Evolutionary conservation across 2,797 vertebrate genomes (phyloP), one percentile per base, ranked within the genome.

Genomic region (Ambastaia sidthimunki): DNA sequence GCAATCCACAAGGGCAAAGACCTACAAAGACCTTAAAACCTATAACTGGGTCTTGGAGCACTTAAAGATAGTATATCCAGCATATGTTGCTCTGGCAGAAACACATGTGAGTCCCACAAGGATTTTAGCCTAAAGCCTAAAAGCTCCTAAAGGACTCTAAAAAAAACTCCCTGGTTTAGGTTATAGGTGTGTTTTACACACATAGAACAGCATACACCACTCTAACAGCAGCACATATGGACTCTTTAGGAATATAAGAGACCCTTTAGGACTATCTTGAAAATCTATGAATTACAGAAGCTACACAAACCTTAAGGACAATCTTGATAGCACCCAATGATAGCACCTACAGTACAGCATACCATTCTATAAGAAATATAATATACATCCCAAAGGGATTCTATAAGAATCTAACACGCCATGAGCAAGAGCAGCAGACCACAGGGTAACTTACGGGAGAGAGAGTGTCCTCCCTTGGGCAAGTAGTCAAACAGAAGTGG

Each of bases 401-500:
- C 74, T 76, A 15, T 28, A 37, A 34, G 3, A 62, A 23, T 31
- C 19, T 65, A 52, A 12, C 28, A 55, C 15, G 23, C 41, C n/a
- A 71, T 60, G 21, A 72, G 60, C 12, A 28, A 65, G n/a, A 77
- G 23, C 3, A 77, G 31, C 23, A n/a, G 34, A 74, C 23, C 31
- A 75, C 67, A 55, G 67, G 69, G 81, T 72, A 88, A 97, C 96
- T 99, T 96, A 98, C 96, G 91, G 66, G 97, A 97, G 86, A 98
- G 93, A 25, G 96, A 95, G 90, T 97, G 97, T 48, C 93, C 92
- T 93, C 97, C 96, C 90, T 96, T 97, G 92, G 98, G 98, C 83
- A 99, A 92, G 93, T 97, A 98, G 92, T 98, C 97, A 54, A 96
- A 97, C 80, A 99, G 94, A 83, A 96, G 93, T 37, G 96, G 94